Conservation (phyloP, 2,113 vertebrate genomes). For the Phoxinus phoxinus region DNA sequence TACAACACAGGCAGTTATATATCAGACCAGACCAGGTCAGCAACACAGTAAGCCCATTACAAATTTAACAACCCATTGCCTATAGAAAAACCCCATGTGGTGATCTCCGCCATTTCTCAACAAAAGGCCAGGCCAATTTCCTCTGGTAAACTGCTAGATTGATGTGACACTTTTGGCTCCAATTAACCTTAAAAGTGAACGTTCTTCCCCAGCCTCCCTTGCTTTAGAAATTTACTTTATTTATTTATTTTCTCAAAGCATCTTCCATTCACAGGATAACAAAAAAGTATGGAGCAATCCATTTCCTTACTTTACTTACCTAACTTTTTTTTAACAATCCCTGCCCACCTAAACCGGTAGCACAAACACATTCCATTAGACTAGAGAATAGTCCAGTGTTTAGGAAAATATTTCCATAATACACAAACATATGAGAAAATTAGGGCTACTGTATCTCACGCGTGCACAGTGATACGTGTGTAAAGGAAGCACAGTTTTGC, state of each 20-base stretch:
- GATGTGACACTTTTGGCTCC: conserved; percentile 88
- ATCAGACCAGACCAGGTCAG: conserved; percentile 57
- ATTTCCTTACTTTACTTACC: conserved; percentile 19
- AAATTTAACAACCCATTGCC: conserved; percentile 60
- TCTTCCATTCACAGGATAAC: conserved; percentile 33
- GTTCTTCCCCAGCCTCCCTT: conserved; percentile 57
- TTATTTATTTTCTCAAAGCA: conserved; percentile 50
- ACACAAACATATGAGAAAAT: neutral
- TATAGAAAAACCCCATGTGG: conserved; percentile 70
- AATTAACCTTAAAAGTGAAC: conserved; percentile 89
- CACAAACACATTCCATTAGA: conserved; percentile 14
- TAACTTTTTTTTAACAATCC: neutral
- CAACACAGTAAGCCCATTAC: conserved; percentile 61
- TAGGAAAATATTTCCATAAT: neutral
- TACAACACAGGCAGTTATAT: conserved; percentile 56
- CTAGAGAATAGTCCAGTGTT: neutral
- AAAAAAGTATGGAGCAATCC: conserved; percentile 39
- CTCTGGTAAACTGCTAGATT: conserved; percentile 84
- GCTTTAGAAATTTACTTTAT: conserved; percentile 54
- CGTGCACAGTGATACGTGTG: no score
- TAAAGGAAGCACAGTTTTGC: no score
- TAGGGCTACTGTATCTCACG: no score
- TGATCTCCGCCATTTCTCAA: conserved; percentile 74
- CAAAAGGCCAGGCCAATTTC: conserved; percentile 84
- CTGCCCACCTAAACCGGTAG: neutral